Conservation (phyloP, 2,888 invertebrate genomes). For the Sinodicranocentrus sp. region DNA sequence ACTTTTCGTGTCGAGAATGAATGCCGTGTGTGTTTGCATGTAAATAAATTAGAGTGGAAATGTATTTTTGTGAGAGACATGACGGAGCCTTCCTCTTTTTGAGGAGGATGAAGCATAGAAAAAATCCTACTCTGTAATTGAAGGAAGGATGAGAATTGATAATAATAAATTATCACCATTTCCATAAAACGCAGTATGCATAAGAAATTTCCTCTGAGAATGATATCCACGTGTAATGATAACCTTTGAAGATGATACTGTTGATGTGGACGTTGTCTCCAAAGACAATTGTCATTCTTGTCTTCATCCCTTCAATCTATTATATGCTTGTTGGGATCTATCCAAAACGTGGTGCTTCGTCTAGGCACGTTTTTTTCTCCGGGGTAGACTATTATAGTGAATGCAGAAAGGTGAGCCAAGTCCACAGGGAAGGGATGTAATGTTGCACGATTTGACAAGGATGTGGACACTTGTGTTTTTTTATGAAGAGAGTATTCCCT, state of each 20-base stretch:
- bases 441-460: conserved; percentile 31
- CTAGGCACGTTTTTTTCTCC: background rate
- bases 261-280: conserved; percentile 9
- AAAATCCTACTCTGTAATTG: background rate
- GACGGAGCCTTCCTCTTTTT: background rate
- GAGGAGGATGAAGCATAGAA: conserved; percentile 8
- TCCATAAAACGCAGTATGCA: conserved; percentile 7
- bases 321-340: too few species aligned
- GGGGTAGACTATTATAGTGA: background rate
- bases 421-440: background rate
- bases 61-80: background rate
- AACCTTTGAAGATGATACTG: background rate
- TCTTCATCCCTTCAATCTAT: too few species aligned
- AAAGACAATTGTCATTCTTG: background rate
- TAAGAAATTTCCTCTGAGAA: background rate
- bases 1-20: too few species aligned
- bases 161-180: conserved; percentile 21
- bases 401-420: background rate
- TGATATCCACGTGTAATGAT: too few species aligned
- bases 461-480: conserved; percentile 16
- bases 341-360: background rate
- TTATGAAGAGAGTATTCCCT: background rate
- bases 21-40: background rate
- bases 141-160: conserved; percentile 7
- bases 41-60: background rate